Percentiles rank a stretch among this genome's conserved stretches.
Evolutionary conservation across 2,888 invertebrate species (phyloP).

Genomic region (Diarsia brunnea): DNA sequence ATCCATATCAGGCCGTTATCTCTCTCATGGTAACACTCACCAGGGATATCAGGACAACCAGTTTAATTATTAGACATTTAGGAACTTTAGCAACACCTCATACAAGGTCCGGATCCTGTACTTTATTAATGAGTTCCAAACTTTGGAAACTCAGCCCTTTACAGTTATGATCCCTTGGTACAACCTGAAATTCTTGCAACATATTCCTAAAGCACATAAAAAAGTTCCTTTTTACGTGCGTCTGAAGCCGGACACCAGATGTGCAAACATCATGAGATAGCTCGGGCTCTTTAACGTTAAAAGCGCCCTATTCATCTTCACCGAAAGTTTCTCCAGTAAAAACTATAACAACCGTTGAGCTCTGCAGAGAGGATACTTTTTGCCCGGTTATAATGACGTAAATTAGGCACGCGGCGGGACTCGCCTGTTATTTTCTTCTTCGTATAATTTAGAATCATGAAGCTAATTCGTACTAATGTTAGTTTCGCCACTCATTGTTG

Average conservation of each 20-base stretch:
- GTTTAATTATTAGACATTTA: constrained; percentile 72
- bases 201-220: constrained; percentile 23
- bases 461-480: constrained; percentile 48
- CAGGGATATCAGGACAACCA: constrained; percentile 67
- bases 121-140: constrained; percentile 59
- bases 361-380: constrained; percentile 69
- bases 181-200: constrained; percentile 30
- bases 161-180: constrained; percentile 32
- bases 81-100: constrained; percentile 67
- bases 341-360: constrained; percentile 72
- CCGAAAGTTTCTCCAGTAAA: constrained; percentile 70
- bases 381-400: constrained; percentile 73
- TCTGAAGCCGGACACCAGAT: constrained; percentile 60
- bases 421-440: constrained; percentile 46
- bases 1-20: constrained; percentile 56
- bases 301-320: constrained; percentile 72
- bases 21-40: constrained; percentile 46
- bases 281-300: constrained; percentile 63
- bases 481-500: constrained; percentile 20
- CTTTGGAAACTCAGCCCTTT: constrained; percentile 38
- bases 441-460: constrained; percentile 47
- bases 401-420: constrained; percentile 62
- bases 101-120: constrained; percentile 52
- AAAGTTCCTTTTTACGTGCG: constrained; percentile 34
- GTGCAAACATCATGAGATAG: constrained; percentile 69